Evolutionary conservation across 1,140 invertebrate species (phyloP).

Genomic region (Ceratitis capitata): DNA sequence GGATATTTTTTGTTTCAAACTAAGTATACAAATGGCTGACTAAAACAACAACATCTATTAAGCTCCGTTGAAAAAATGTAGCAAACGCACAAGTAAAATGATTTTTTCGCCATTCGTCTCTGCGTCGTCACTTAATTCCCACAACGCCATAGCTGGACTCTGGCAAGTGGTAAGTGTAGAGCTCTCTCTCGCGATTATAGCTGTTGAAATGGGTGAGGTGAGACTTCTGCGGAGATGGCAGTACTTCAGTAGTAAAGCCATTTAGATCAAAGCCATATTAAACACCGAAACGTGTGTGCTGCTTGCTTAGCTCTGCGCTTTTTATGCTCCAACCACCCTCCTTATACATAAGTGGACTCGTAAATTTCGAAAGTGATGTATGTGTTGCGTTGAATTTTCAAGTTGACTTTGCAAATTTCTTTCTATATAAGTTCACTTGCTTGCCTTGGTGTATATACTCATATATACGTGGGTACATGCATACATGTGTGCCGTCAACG

Average conservation of each 20-base stretch:
- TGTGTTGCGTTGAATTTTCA: not conserved
- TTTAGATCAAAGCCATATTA: not conserved
- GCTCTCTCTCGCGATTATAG: too few relatives aligned
- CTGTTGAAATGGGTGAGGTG: too few relatives aligned
- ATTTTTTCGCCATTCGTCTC: too few relatives aligned
- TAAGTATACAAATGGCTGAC: not conserved
- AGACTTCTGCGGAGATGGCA: too few relatives aligned
- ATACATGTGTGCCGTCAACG: not conserved
- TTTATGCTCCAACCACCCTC: too few relatives aligned
- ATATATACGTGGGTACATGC: too few relatives aligned
- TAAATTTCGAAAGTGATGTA: constrained; percentile 6
- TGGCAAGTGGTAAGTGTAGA: too few relatives aligned
- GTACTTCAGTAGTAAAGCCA: not conserved
- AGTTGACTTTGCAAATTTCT: not conserved
- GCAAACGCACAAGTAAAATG: not conserved
- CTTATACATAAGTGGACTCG: not conserved
- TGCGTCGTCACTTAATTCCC: not conserved
- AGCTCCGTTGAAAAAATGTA: not conserved
- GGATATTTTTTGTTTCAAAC: not conserved
- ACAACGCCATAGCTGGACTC: too few relatives aligned
- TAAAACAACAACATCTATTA: not conserved
- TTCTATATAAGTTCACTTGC: too few relatives aligned
- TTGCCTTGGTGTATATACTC: too few relatives aligned
- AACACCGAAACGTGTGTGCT: too few relatives aligned
- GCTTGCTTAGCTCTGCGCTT: not conserved